These are phyloP conservation scores for Plebejus argus DNA, from an alignment of 2,888 invertebrate genomes.

Conservation along the genomic window DNA sequence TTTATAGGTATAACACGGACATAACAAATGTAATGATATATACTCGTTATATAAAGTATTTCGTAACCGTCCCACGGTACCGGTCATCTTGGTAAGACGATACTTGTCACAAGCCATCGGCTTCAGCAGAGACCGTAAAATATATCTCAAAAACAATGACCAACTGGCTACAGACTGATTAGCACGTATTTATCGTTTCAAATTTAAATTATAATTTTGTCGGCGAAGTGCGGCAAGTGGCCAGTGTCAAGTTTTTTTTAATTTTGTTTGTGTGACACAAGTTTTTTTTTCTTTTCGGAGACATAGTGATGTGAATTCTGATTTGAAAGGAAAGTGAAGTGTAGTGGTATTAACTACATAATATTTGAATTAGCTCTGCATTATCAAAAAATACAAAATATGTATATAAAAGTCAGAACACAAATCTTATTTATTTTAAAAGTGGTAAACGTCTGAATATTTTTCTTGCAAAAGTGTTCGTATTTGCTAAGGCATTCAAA, in stretches of 20 bases:
- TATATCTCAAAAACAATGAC: constrained; percentile 75
- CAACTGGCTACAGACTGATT: constrained; percentile 54
- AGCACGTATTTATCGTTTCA: constrained; percentile 52
- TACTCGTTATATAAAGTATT: constrained; percentile 37
- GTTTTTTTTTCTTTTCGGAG: not conserved
- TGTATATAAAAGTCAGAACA: not conserved
- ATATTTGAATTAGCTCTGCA: too few species aligned
- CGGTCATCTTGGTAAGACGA: constrained; percentile 63
- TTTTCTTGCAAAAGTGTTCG: not conserved
- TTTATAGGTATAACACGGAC: constrained; percentile 9
- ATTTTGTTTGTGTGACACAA: not conserved
- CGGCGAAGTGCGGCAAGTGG: not conserved
- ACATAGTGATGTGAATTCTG: not conserved
- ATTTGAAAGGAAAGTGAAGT: not conserved
- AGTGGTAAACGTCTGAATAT: not conserved
- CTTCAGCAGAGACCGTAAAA: constrained; percentile 71
- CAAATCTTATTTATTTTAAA: not conserved
- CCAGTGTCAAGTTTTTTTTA: not conserved
- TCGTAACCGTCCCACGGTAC: constrained; percentile 58
- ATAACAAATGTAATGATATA: constrained; percentile 10
- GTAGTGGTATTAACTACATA: not conserved
- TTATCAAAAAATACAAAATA: too few species aligned
- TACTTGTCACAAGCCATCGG: constrained; percentile 75
- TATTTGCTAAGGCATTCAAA: not conserved
- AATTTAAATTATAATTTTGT: constrained; percentile 29